These are phyloP conservation scores for Pandemis cinnamomeana DNA, from an alignment of 2,888 invertebrate species.

Conservation along the genomic window DNA sequence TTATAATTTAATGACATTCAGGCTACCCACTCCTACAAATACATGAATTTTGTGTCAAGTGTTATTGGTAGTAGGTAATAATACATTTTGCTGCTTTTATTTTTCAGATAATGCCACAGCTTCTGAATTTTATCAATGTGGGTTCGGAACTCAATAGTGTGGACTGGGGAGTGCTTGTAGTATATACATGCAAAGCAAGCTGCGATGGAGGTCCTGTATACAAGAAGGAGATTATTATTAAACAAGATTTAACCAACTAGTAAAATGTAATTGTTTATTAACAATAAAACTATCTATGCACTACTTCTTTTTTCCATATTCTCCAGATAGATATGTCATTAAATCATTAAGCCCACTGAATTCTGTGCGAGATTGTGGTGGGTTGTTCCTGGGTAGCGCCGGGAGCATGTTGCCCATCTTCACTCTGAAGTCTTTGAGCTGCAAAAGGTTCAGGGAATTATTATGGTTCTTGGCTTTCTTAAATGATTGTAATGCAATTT, in stretches of 20 bases:
- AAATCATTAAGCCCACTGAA: constrained; percentile 94
- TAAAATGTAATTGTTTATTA: constrained; percentile 39
- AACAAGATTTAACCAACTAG: constrained; percentile 89
- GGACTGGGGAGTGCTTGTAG: constrained; percentile 95
- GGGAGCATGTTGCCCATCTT: constrained; percentile 93
- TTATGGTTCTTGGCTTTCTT: not conserved
- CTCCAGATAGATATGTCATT: constrained; percentile 89
- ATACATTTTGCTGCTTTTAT: not conserved
- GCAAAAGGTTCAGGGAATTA: constrained; percentile 47
- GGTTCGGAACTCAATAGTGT: constrained; percentile 86
- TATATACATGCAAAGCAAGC: constrained; percentile 94
- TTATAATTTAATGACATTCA: no score
- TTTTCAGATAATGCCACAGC: constrained; percentile 91
- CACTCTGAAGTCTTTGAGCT: constrained; percentile 92
- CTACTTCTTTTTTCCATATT: constrained; percentile 70
- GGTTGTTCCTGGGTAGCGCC: constrained; percentile 89
- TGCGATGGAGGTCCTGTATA: constrained; percentile 89
- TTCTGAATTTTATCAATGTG: constrained; percentile 88
- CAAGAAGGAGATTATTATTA: constrained; percentile 90
- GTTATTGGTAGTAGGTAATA: no score
- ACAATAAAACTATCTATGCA: constrained; percentile 25
- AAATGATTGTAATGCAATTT: no score
- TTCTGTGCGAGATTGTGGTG: constrained; percentile 93
- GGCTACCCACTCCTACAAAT: no score
- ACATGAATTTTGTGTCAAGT: no score